phyloP scores from a whole-genome alignment of 2,797 vertebrate genomes.

The Sebastes wilsoni region DNA sequence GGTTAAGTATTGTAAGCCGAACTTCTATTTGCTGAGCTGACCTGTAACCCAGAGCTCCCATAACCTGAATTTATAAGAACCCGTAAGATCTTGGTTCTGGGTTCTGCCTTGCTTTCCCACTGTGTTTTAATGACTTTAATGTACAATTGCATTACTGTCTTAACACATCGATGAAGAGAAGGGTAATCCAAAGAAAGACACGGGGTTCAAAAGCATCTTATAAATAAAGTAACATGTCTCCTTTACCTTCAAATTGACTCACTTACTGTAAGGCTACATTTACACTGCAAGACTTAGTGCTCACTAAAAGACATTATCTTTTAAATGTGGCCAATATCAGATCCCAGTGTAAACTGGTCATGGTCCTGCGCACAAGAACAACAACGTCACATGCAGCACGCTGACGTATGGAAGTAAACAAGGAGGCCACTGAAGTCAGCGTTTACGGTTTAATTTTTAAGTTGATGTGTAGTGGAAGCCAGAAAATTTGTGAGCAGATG shows the following conservation, averaged over 20 bases:
- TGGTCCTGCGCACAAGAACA: neutral
- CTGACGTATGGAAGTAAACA: neutral
- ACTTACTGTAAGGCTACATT: neutral
- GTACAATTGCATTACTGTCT: neutral
- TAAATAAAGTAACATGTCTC: neutral
- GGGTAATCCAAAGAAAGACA: neutral
- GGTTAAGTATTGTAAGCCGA: neutral
- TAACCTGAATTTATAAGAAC: neutral
- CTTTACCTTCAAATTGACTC: neutral
- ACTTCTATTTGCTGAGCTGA: neutral
- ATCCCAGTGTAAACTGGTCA: neutral
- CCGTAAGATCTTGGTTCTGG: neutral
- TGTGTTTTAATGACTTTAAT: neutral
- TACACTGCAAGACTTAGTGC: neutral
- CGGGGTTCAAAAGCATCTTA: neutral
- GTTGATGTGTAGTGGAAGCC: neutral
- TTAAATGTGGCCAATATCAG: neutral
- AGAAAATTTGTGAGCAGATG: neutral
- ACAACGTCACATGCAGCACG: neutral
- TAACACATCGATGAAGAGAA: neutral
- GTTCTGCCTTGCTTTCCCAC: neutral
- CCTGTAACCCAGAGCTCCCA: neutral
- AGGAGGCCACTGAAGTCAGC: neutral
- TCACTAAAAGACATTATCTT: neutral
- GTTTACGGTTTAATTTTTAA: neutral